Evolutionary conservation across 2,113 vertebrate genomes (phyloP).

Genomic region (Misgurnus anguillicaudatus): DNA sequence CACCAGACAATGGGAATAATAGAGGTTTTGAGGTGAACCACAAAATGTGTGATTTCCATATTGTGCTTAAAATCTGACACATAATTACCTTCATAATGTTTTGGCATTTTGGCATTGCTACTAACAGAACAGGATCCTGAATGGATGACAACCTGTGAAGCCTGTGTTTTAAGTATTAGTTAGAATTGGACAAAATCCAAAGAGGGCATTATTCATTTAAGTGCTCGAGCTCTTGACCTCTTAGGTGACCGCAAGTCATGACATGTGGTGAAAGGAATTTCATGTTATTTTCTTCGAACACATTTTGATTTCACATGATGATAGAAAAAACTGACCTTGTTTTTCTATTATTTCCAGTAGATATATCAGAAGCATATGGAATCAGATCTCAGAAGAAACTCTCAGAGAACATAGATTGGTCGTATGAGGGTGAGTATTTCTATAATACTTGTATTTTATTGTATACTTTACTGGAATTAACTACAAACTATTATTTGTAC

Average conservation of each 20-base stretch:
- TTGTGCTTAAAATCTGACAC: neutral
- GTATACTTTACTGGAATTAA: neutral
- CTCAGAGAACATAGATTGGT: slow-evolving; percentile 94
- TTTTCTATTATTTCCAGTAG: slow-evolving; percentile 69
- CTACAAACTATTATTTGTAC: neutral
- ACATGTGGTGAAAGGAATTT: no score
- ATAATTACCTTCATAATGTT: neutral
- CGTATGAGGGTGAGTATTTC: slow-evolving; percentile 84
- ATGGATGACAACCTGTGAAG: neutral
- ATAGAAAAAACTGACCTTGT: neutral
- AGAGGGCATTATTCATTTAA: no score
- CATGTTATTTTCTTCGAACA: no score
- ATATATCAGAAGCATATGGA: slow-evolving; percentile 79
- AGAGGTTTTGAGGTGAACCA: neutral
- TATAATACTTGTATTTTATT: neutral
- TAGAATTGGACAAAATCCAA: no score
- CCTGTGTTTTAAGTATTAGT: neutral
- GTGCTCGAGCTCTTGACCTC: no score
- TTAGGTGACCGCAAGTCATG: neutral
- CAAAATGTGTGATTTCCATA: slow-evolving; percentile 24
- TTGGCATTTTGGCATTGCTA: neutral
- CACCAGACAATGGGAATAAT: slow-evolving; percentile 23
- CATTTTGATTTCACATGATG: neutral
- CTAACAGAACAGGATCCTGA: neutral
- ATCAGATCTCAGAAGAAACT: slow-evolving; percentile 91